These are phyloP conservation scores for Pollenia labialis DNA, from an alignment of 2,888 invertebrate species.

Conservation along the genomic window DNA sequence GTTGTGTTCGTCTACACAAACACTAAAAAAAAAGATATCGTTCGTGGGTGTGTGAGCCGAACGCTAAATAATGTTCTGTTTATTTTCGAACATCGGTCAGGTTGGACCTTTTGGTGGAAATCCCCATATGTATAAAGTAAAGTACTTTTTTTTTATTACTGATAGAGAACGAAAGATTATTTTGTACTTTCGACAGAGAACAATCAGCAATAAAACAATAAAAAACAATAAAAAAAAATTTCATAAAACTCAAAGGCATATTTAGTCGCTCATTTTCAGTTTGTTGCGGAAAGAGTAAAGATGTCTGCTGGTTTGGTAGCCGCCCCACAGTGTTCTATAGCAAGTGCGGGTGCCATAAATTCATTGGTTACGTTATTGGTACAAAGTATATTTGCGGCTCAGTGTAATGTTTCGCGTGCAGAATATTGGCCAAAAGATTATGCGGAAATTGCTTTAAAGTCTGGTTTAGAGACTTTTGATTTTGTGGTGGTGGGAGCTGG, in stretches of 20 bases:
- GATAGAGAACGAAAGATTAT: too few relatives aligned
- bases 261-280: background rate
- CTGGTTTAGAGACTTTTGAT: slow-evolving; percentile 82
- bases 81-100: too few relatives aligned
- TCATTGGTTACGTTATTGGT: slow-evolving; percentile 85
- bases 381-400: slow-evolving; percentile 86
- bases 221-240: background rate
- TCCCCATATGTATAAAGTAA: too few relatives aligned
- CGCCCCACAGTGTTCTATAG: slow-evolving; percentile 73
- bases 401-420: slow-evolving; percentile 85
- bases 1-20: too few relatives aligned
- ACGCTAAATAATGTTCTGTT: too few relatives aligned
- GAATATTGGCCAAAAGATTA: slow-evolving; percentile 85
- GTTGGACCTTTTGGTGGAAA: too few relatives aligned
- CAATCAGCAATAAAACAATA: too few relatives aligned
- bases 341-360: slow-evolving; percentile 76
- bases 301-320: slow-evolving; percentile 6
- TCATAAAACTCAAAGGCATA: background rate
- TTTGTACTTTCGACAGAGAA: too few relatives aligned
- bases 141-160: too few relatives aligned
- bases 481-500: slow-evolving; percentile 86
- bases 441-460: slow-evolving; percentile 51
- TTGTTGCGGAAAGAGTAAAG: background rate
- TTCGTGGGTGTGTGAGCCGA: too few relatives aligned
- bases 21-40: too few relatives aligned